A percentile compares a stretch with the other conserved stretches of the same genome.
Evolutionary conservation across 2,888 invertebrate genomes (phyloP).

Genomic region (Papilio demoleus): DNA sequence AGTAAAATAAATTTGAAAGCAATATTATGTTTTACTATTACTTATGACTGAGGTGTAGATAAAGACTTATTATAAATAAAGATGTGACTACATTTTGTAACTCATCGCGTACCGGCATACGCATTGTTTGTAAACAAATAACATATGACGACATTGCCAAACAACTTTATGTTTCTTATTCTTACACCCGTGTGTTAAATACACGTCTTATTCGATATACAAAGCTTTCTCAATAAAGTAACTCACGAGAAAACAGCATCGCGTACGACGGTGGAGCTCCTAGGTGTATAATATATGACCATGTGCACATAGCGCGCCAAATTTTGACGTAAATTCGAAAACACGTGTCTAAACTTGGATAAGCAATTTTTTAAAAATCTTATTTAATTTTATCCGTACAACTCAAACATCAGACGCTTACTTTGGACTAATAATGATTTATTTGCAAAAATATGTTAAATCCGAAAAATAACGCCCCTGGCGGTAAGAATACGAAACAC

Average conservation of each 20-base stretch:
- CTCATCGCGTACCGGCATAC: conserved; percentile 64
- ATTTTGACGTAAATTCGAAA: conserved; percentile 57
- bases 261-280: conserved; percentile 48
- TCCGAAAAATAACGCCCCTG: conserved; percentile 73
- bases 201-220: conserved; percentile 49
- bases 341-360: conserved; percentile 9
- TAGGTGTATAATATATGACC: conserved; percentile 57
- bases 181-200: conserved; percentile 50
- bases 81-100: conserved; percentile 42
- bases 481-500: conserved; percentile 76
- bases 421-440: conserved; percentile 27
- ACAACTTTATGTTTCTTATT: conserved; percentile 47
- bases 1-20: background rate
- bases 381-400: background rate
- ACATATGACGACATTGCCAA: conserved; percentile 68
- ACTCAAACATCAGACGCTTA: conserved; percentile 18
- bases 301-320: conserved; percentile 76
- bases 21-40: background rate
- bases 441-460: conserved; percentile 43
- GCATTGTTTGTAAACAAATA: conserved; percentile 81
- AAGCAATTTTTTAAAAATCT: background rate
- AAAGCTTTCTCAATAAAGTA: conserved; percentile 45
- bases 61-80: conserved; percentile 14
- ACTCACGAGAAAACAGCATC: conserved; percentile 51
- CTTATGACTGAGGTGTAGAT: background rate